Percentiles rank a stretch among this genome's conserved stretches.
Evolutionary conservation across 2,888 invertebrate genomes (phyloP).

Genomic region (Xylophagus ater): DNA sequence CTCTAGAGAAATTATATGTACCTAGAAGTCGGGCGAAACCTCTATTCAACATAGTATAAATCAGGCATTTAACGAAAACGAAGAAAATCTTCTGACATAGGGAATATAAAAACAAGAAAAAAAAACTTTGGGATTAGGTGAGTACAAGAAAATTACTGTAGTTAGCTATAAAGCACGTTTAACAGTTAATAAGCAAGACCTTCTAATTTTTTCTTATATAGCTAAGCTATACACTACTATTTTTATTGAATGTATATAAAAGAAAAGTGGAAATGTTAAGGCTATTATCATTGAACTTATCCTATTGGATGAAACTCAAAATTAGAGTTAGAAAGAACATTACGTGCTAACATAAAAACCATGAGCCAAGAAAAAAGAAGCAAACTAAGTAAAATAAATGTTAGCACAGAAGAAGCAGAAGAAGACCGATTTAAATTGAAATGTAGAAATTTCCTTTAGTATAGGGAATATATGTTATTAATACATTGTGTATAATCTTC

Average conservation of each 20-base stretch:
- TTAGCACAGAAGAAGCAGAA: slow-evolving; percentile 1
- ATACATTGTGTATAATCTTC: no score
- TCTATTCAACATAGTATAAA: slow-evolving; percentile 13
- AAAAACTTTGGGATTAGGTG: slow-evolving; percentile 15
- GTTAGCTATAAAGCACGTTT: slow-evolving; percentile 17
- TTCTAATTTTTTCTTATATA: neutral
- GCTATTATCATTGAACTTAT: no score
- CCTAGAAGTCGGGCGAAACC: slow-evolving; percentile 4
- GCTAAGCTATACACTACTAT: no score
- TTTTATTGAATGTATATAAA: no score
- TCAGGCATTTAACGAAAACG: slow-evolving; percentile 17
- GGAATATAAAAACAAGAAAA: slow-evolving; percentile 10
- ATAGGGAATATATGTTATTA: no score
- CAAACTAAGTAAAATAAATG: no score
- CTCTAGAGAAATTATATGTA: no score
- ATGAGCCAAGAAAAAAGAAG: no score
- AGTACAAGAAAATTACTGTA: slow-evolving; percentile 14
- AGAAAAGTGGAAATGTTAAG: no score
- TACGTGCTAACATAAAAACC: no score
- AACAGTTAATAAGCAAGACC: slow-evolving; percentile 14
- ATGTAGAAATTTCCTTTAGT: slow-evolving; percentile 11
- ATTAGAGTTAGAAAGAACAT: no score
- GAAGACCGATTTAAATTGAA: slow-evolving; percentile 4
- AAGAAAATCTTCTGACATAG: slow-evolving; percentile 11
- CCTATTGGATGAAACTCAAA: no score